Evolutionary conservation across 2,888 invertebrate genomes (phyloP).

Genomic region (Hypsopygia costalis): DNA sequence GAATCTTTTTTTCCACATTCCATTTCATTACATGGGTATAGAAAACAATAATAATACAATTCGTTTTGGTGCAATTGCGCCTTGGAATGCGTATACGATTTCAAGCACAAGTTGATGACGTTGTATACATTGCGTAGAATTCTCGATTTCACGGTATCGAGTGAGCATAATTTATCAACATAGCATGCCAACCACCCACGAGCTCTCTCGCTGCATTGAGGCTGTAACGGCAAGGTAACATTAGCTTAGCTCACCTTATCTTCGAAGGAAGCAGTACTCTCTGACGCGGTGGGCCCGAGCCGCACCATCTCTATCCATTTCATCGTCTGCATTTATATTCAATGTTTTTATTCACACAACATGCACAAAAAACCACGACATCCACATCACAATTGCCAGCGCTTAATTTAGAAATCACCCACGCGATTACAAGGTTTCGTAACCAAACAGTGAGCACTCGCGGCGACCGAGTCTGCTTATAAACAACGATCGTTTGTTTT

Average conservation of each 20-base stretch:
- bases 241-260: slow-evolving; percentile 50
- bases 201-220: no score
- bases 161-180: no score
- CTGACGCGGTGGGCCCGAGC: slow-evolving; percentile 49
- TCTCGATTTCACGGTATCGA: no score
- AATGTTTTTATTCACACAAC: slow-evolving; percentile 29
- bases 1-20: no score
- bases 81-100: no score
- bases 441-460: slow-evolving; percentile 50
- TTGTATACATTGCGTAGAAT: no score
- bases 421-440: slow-evolving; percentile 62
- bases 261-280: slow-evolving; percentile 58
- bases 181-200: no score
- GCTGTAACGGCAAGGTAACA: no score
- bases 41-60: no score
- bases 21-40: no score
- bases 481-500: slow-evolving; percentile 43
- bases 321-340: slow-evolving; percentile 65
- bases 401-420: slow-evolving; percentile 65
- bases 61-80: no score
- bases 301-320: slow-evolving; percentile 76
- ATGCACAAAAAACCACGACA: slow-evolving; percentile 44
- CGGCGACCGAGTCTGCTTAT: slow-evolving; percentile 52
- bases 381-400: slow-evolving; percentile 51
- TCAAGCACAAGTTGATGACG: no score